Evolutionary conservation across 2,888 invertebrate genomes (phyloP).

Genomic region (Taphrorychus bicolor): DNA sequence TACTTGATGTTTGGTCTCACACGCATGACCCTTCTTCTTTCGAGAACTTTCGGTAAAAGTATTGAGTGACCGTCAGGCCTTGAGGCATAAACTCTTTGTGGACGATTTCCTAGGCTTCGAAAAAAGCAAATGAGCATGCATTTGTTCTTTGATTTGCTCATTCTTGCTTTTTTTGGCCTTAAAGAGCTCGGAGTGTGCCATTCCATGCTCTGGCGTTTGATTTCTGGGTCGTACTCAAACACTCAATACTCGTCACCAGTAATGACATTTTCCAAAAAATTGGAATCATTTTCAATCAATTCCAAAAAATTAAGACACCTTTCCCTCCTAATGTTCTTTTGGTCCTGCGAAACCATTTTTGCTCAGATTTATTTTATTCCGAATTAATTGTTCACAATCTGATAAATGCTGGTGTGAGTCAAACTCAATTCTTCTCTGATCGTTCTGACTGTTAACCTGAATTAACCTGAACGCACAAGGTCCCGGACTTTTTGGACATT

Average conservation of each 20-base stretch:
- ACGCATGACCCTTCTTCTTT: not conserved
- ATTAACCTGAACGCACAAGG: not conserved
- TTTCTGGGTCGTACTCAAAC: constrained; percentile 15
- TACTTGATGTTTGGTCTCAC: not conserved
- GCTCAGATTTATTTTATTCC: not conserved
- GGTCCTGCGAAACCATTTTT: no score
- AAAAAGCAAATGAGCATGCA: constrained; percentile 5
- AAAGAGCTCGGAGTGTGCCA: not conserved
- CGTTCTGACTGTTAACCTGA: not conserved
- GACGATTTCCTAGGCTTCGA: not conserved
- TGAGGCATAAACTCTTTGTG: not conserved
- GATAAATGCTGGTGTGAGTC: constrained; percentile 41
- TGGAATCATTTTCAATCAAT: not conserved
- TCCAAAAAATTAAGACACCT: not conserved
- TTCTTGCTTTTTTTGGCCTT: constrained; percentile 10
- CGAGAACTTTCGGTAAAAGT: not conserved
- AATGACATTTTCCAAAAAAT: constrained; percentile 3
- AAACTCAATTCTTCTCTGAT: constrained; percentile 43
- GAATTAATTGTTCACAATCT: constrained; percentile 39
- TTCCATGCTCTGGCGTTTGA: constrained; percentile 14
- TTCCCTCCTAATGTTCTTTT: not conserved
- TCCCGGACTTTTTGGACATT: not conserved
- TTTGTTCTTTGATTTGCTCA: constrained; percentile 3
- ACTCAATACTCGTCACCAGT: constrained; percentile 10
- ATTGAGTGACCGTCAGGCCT: not conserved